Percentiles rank a stretch among this genome's conserved stretches.
These are phyloP conservation scores for Psilopsiagon aurifrons DNA, from an alignment of 2,113 vertebrate genomes.

Conservation along the genomic window DNA sequence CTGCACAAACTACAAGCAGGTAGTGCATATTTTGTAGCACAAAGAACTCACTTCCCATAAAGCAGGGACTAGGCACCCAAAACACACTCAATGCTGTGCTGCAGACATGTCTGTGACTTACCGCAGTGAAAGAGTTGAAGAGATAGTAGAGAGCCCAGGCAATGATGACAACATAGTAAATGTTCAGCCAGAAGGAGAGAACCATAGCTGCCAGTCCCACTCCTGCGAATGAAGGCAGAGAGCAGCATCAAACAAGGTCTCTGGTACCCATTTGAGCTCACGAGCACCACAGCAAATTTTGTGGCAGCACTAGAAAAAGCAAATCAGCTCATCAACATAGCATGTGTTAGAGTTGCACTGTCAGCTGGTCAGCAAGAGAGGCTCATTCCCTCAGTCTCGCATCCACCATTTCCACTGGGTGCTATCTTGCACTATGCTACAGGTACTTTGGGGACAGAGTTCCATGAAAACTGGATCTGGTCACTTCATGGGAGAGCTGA, in stretches of 20 bases:
- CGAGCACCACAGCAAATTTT: too few relatives aligned
- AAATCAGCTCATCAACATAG: background rate
- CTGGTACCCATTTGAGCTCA: background rate
- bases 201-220: slow-evolving; percentile 88
- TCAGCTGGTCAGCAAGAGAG: background rate
- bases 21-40: background rate
- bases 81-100: background rate
- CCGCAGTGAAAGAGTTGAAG: slow-evolving; percentile 86
- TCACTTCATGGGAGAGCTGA: background rate
- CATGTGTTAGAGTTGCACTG: accelerated
- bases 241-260: background rate
- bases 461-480: background rate
- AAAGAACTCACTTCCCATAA: background rate
- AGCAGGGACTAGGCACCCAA: background rate
- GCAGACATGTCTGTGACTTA: slow-evolving; percentile 20
- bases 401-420: background rate
- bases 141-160: slow-evolving; percentile 92
- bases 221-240: slow-evolving; percentile 63
- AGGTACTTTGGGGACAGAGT: background rate
- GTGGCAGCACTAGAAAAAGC: background rate
- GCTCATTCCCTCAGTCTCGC: background rate
- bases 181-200: slow-evolving; percentile 91
- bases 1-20: background rate
- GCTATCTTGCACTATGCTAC: background rate
- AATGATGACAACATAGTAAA: slow-evolving; percentile 92